phyloP scores from a whole-genome alignment of 2,888 invertebrate genomes.

The Rhamphomyia laevipes region DNA sequence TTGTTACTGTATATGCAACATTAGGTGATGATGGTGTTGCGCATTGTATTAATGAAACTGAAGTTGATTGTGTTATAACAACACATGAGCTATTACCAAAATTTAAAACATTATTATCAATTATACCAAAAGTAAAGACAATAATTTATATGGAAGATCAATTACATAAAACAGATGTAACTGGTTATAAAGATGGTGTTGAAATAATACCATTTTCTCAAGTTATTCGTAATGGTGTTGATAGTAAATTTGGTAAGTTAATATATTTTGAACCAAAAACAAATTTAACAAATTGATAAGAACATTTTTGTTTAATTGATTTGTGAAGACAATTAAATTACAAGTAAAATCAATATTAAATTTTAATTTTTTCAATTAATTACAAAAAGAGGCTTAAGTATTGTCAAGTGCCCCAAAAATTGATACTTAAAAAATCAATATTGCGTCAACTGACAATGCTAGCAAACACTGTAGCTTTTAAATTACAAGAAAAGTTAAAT shows the following conservation, averaged over 20 bases:
- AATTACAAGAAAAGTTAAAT: too few species aligned
- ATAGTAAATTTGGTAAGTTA: slow-evolving; percentile 40
- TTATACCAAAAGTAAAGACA: slow-evolving; percentile 64
- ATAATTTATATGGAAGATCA: slow-evolving; percentile 84
- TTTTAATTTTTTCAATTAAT: too few species aligned
- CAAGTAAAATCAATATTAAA: too few species aligned
- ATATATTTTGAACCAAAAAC: too few species aligned
- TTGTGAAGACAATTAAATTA: too few species aligned
- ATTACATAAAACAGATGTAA: slow-evolving; percentile 54
- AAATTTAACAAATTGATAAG: too few species aligned
- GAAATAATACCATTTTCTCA: slow-evolving; percentile 63
- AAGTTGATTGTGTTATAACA: slow-evolving; percentile 86
- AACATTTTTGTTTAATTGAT: too few species aligned
- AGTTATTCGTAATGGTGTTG: slow-evolving; percentile 46
- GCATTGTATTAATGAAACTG: slow-evolving; percentile 94
- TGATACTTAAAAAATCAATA: too few species aligned
- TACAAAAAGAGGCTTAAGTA: too few species aligned
- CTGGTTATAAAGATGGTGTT: slow-evolving; percentile 61
- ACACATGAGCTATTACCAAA: slow-evolving; percentile 85
- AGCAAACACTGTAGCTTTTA: too few species aligned
- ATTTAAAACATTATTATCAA: slow-evolving; percentile 62
- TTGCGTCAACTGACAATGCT: too few species aligned
- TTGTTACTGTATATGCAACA: slow-evolving; percentile 95
- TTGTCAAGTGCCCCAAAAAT: too few species aligned
- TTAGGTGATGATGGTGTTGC: slow-evolving; percentile 93